Base-by-base conservation (phyloP, 2,113 vertebrate species). In the Catharus minimus region DNA sequence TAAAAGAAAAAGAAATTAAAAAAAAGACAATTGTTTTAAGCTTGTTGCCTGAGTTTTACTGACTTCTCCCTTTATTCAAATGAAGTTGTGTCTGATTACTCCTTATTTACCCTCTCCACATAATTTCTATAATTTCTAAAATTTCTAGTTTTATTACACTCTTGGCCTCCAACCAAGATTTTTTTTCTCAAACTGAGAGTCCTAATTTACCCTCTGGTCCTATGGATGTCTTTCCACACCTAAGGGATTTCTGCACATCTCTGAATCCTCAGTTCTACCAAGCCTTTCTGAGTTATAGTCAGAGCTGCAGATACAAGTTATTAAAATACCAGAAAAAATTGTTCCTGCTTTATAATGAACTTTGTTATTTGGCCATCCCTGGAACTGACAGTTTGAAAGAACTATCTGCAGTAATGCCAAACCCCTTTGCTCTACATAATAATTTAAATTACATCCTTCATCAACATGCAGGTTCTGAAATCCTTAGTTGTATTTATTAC, bases 11-110 rank as follows among this genome's bases (percentile, higher is more conserved):
- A 64, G 9, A 15, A 14, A 33, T 5, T 27, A 9, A 17, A 6
- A 60, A 24, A 4, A n/a, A 27, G 12, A 4, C 0, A 0, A n/a
- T 13, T 77, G 8, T 61, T 85, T 76, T 36, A 82, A 77, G 13
- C 18, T 87, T 38, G 2, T 33, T 68, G 28, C 18, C 20, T 7
- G 5, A 58, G 11, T 82, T 89, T 46, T 69, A 82, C 33, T 46
- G 38, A 73, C 12, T 67, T 67, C 8, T 75, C 6, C 11, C 33
- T 90, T 79, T 83, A 77, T 69, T 88, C 30, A 83, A 76, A 86
- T 24, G 53, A 86, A 74, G 55, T 27, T 61, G 30, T 20, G 9
- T 56, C 17, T 56, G 15, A 49, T 68, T 60, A 47, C 12, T 84
- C 62, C 17, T 79, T 65, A 19, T 68, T 73, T 46, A 68, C 21